These are phyloP conservation scores for Microctenopoma steveboyesi DNA, from an alignment of 2,797 vertebrate species.

Conservation along the genomic window DNA sequence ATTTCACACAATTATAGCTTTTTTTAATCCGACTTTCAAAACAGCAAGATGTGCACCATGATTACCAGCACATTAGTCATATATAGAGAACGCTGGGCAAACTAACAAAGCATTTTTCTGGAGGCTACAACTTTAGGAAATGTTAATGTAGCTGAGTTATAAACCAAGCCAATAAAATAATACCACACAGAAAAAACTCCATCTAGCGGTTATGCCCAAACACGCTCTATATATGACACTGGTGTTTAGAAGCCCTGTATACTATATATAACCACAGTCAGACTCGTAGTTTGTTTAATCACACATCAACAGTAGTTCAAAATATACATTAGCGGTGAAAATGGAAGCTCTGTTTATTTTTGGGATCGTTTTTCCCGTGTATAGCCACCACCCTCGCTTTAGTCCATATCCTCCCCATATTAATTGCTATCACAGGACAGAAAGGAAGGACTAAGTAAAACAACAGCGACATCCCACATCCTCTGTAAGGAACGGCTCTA, in stretches of 20 bases:
- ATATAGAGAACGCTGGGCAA: conserved; percentile 34
- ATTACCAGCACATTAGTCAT: conserved; percentile 54
- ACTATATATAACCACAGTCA: conserved; percentile 34
- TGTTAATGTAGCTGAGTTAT: not conserved
- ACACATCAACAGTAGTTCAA: conserved; percentile 69
- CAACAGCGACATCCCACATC: conserved; percentile 37
- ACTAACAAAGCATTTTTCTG: not conserved
- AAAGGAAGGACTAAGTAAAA: conserved; percentile 18
- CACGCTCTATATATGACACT: conserved; percentile 26
- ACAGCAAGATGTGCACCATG: conserved; percentile 54
- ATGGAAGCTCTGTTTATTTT: conserved; percentile 55
- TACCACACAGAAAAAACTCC: not conserved
- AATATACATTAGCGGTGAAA: conserved; percentile 73
- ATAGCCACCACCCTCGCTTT: conserved; percentile 32
- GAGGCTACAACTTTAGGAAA: conserved; percentile 5
- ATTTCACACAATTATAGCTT: conserved; percentile 72
- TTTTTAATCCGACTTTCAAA: conserved; percentile 53
- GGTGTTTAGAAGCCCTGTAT: conserved; percentile 27
- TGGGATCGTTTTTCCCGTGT: conserved; percentile 41
- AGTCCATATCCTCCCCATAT: conserved; percentile 20
- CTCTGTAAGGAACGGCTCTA: conserved; percentile 4
- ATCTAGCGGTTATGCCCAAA: conserved; percentile 11
- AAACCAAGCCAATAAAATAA: conserved; percentile 2
- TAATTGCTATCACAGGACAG: conserved; percentile 13
- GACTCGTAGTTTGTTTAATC: conserved; percentile 37